Conservation (phyloP, 2,888 invertebrate species). For the Habroteleia sp. region DNA sequence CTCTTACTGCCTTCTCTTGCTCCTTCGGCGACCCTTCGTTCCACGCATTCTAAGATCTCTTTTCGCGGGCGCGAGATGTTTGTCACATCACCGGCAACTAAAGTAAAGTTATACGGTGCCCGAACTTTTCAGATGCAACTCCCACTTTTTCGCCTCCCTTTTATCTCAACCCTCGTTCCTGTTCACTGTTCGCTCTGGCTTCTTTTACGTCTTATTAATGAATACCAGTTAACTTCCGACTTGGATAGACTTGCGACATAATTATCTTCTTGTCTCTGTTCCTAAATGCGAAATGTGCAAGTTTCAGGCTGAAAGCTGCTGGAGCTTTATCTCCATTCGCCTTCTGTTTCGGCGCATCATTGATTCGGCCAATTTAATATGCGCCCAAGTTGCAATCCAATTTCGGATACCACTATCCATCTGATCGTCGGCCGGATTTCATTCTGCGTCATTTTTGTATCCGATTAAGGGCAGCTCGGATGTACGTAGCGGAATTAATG, state of each 20-base stretch:
- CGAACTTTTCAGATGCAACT: constrained; percentile 57
- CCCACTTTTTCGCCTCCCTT: constrained; percentile 7
- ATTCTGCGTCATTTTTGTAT: constrained; percentile 12
- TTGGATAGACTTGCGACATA: constrained; percentile 61
- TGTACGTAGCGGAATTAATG: not conserved
- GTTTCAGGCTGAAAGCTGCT: constrained; percentile 67
- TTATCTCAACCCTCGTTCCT: constrained; percentile 24
- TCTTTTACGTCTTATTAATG: constrained; percentile 69
- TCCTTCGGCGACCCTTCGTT: constrained; percentile 46
- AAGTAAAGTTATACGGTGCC: constrained; percentile 68
- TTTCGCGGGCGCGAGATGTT: constrained; percentile 68
- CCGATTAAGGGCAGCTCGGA: not conserved
- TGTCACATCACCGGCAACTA: constrained; percentile 70
- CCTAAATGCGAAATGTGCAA: constrained; percentile 57
- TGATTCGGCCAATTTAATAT: constrained; percentile 69
- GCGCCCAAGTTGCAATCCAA: constrained; percentile 14
- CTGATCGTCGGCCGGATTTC: not conserved
- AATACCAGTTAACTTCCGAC: constrained; percentile 69
- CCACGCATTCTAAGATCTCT: constrained; percentile 51
- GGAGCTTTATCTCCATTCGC: constrained; percentile 66
- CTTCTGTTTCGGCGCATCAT: constrained; percentile 63
- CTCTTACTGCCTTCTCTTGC: constrained; percentile 37
- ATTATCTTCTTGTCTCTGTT: constrained; percentile 60
- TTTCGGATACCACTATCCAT: constrained; percentile 3
- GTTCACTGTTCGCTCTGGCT: constrained; percentile 10